Evolutionary conservation across 1,140 invertebrate species (phyloP), one percentile per base, ranked within the genome.

Genomic region (Diprion similis): DNA sequence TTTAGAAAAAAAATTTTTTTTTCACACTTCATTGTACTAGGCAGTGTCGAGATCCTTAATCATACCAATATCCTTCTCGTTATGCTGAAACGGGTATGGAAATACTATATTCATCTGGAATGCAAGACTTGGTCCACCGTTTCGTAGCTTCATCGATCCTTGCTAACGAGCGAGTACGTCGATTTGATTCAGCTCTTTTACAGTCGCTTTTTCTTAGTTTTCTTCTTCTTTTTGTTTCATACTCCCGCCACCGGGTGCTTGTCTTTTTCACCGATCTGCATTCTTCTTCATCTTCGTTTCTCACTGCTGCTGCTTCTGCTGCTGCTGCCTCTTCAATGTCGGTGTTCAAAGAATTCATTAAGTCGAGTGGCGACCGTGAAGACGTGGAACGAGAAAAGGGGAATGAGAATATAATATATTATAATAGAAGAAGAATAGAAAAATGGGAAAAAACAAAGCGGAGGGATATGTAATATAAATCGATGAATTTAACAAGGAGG

Each of bases 41-140:
- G 11, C 51, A 17, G n/a, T 17, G 51, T 59, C 51, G 51, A 59
- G 51, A 59, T 59, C 51, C 51, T 13, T 59, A 59, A 59, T 59
- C n/a, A 59, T 59, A 59, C 51, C 8, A 59, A 59, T 59, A 59
- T 59, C 51, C 51, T 59, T 17, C 51, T 59, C 51, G n/a, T 59
- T 59, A 59, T 59, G 51, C 3, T 59, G 51, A 9, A 59, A 59
- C 7, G 51, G n/a, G 4, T 59, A 59, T 37, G 6, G 24, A 6
- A 3, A 37, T 37, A n/a, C n/a, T n/a, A 6, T 37, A 37, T 37
- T 37, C 24, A 37, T 59, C 51, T 59, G 51, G n/a, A 59, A 13
- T 59, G 51, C 51, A 59, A 59, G 6, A 59, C 51, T 59, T 59
- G 51, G 51, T 59, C 51, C 6, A 15, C n/a, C 51, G 51, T 59